A percentile compares a stretch with the other conserved stretches of the same genome.
Conservation (phyloP, 2,888 invertebrate species). For the Euproctis similis region DNA sequence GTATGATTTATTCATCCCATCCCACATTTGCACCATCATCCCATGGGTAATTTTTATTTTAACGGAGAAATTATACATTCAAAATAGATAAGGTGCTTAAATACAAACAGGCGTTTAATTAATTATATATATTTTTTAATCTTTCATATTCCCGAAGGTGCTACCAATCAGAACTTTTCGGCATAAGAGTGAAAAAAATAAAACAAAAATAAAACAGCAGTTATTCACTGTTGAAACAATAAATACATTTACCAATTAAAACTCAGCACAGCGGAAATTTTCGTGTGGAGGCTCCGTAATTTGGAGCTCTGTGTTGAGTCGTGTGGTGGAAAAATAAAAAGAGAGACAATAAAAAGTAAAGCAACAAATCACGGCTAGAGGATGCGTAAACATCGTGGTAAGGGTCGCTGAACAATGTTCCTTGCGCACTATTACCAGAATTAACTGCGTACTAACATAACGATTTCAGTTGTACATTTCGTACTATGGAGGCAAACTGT, state of each 20-base stretch:
- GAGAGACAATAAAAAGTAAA: constrained; percentile 39
- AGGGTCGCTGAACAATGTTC: constrained; percentile 27
- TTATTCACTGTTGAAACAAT: constrained; percentile 28
- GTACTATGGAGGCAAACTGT: too few species aligned
- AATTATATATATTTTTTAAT: constrained; percentile 2
- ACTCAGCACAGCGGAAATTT: constrained; percentile 23
- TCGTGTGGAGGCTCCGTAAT: constrained; percentile 25
- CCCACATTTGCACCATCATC: too few species aligned
- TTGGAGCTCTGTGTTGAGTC: constrained; percentile 14
- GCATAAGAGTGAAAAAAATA: constrained; percentile 4
- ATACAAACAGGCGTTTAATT: too few species aligned
- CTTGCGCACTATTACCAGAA: constrained; percentile 25
- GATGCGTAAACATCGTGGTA: constrained; percentile 40
- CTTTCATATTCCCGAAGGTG: background rate
- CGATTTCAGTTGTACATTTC: constrained; percentile 12
- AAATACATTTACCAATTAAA: constrained; percentile 44
- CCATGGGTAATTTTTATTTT: too few species aligned
- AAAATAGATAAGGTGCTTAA: too few species aligned
- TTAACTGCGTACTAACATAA: constrained; percentile 17
- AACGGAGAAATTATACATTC: too few species aligned
- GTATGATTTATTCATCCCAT: too few species aligned
- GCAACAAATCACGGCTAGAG: constrained; percentile 42
- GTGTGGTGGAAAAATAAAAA: constrained; percentile 24
- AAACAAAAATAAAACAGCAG: constrained; percentile 5
- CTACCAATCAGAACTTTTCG: background rate